phyloP scores from a whole-genome alignment of 2,797 vertebrate genomes.

The Hafferia zeledoni region DNA sequence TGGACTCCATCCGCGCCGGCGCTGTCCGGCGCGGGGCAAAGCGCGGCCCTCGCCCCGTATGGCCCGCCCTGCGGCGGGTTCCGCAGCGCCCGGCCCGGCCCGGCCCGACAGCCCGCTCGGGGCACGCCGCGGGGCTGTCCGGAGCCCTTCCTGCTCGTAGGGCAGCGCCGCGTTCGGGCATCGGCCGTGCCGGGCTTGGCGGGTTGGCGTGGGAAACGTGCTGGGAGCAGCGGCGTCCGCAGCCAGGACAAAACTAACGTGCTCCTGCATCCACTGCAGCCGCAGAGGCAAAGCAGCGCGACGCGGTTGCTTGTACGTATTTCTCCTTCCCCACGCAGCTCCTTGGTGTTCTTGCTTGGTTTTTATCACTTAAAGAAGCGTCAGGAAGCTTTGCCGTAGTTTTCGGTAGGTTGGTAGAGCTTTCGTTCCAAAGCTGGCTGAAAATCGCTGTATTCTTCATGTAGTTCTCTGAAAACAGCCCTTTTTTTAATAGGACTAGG shows the following conservation, averaged over 20 bases:
- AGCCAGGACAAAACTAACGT: neutral
- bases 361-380: neutral
- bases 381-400: neutral
- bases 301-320: slow-evolving; percentile 52
- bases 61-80: neutral
- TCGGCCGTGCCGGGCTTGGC: neutral
- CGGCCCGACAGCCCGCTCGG: neutral
- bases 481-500: neutral
- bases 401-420: neutral
- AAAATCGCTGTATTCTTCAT: neutral
- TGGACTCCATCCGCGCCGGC: too few species aligned
- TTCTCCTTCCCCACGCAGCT: neutral
- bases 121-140: neutral
- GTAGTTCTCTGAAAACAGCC: neutral
- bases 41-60: too few species aligned
- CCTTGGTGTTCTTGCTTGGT: accelerated
- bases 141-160: neutral
- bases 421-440: neutral
- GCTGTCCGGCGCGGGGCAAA: too few species aligned
- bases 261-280: neutral
- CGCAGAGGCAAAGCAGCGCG: slow-evolving; percentile 2
- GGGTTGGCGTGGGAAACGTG: neutral
- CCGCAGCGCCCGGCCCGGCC: neutral
- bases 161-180: neutral
- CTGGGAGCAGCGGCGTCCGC: neutral